A percentile compares a stretch with the other conserved stretches of the same genome.
phyloP scores from a whole-genome alignment of 2,797 vertebrate species.

The Selene dorsalis region DNA sequence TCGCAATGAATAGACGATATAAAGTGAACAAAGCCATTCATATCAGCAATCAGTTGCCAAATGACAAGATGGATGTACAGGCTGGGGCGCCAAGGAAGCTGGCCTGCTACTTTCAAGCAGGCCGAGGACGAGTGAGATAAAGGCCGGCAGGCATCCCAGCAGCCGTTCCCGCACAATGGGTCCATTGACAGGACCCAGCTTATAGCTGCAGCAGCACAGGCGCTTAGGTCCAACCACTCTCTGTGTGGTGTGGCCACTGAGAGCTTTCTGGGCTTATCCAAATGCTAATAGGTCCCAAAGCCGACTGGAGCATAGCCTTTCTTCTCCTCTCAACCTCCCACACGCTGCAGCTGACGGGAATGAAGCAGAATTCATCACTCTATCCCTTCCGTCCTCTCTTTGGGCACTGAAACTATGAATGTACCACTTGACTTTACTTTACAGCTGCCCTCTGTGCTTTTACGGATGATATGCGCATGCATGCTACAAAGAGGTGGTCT shows the following conservation, averaged over 20 bases:
- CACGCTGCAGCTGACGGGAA: conserved; percentile 80
- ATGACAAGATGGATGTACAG: conserved; percentile 71
- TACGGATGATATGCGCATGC: conserved; percentile 58
- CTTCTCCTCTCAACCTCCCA: conserved; percentile 82
- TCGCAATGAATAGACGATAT: conserved; percentile 63
- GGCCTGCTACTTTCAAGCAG: conserved; percentile 68
- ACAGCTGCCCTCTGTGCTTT: conserved; percentile 76
- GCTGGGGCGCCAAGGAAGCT: conserved; percentile 60
- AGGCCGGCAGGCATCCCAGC: conserved; percentile 66
- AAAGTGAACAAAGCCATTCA: conserved; percentile 76
- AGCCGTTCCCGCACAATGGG: conserved; percentile 74
- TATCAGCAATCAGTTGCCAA: conserved; percentile 76
- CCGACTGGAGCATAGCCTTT: conserved; percentile 75
- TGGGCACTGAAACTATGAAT: conserved; percentile 70
- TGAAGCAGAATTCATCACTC: conserved; percentile 77
- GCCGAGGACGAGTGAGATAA: conserved; percentile 64
- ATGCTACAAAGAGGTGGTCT: conserved; percentile 66
- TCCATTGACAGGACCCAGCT: conserved; percentile 78
- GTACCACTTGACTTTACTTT: conserved; percentile 82
- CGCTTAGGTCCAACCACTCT: conserved; percentile 67
- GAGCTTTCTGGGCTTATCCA: conserved; percentile 81
- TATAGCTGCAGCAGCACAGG: conserved; percentile 67
- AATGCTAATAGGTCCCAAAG: conserved; percentile 85
- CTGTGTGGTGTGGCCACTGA: conserved; percentile 74
- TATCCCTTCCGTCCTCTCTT: conserved; percentile 61